Evolutionary conservation across 2,888 invertebrate species (phyloP).

Genomic region (Agrilus cyanescens): DNA sequence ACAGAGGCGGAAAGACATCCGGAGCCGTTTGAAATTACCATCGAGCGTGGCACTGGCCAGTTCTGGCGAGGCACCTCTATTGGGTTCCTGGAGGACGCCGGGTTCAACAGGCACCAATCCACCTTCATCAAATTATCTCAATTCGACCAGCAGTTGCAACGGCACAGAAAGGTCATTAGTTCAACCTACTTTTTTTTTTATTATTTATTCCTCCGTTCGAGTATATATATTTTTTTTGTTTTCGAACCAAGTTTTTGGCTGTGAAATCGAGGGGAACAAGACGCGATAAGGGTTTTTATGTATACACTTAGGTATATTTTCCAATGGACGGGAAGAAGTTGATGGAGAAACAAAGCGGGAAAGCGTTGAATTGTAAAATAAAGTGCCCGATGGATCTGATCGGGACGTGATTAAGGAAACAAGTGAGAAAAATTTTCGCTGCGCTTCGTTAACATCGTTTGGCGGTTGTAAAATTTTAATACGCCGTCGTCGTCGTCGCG

Average conservation of each 20-base stretch:
- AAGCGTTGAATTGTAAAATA: neutral
- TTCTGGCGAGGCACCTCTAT: constrained; percentile 62
- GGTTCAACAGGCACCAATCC: constrained; percentile 43
- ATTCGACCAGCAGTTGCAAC: constrained; percentile 50
- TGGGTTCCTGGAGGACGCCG: constrained; percentile 52
- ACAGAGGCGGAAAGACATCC: constrained; percentile 51
- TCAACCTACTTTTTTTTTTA: constrained; percentile 3
- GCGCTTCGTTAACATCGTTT: too few relatives aligned
- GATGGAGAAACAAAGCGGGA: neutral
- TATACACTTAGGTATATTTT: too few relatives aligned
- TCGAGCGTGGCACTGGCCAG: constrained; percentile 48
- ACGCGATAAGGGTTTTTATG: too few relatives aligned
- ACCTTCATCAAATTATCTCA: constrained; percentile 49
- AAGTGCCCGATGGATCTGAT: neutral
- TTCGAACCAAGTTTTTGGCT: too few relatives aligned
- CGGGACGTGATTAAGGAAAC: too few relatives aligned
- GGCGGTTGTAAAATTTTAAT: too few relatives aligned
- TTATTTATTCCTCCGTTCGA: neutral
- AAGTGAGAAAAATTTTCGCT: too few relatives aligned
- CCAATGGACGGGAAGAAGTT: too few relatives aligned
- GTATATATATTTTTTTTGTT: neutral
- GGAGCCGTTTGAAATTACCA: constrained; percentile 49
- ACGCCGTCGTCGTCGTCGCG: too few relatives aligned
- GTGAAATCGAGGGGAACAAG: too few relatives aligned
- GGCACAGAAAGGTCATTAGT: constrained; percentile 51